Base-by-base conservation (phyloP, 2,113 vertebrate genomes). In the Fregetta grallaria region DNA sequence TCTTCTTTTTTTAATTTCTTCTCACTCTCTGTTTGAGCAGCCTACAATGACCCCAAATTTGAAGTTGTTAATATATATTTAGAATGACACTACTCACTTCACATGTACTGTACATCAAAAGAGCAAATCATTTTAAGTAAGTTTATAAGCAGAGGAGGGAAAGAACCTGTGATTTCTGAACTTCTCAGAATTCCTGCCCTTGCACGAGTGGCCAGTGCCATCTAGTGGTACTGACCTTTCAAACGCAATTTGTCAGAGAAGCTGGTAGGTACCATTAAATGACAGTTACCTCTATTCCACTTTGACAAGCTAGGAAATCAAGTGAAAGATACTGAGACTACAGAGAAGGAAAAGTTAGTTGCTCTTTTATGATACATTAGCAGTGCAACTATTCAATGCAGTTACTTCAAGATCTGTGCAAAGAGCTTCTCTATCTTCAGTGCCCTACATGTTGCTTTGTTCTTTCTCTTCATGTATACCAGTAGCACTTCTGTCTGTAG, bases 1-100 rank as follows among this genome's bases (percentile, higher is more conserved):
- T 98, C 98, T 92, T 99, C 99, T 20, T 96, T 96, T 97, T 99
- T 99, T 92, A 99, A 98, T 72, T 86, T 98, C 96, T 99, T 98
- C 74, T 99, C 99, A 3, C 98, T 98, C 85, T 98, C 99, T 80
- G 98, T 98, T 13, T 98, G 98, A 97, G 98, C 98, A 73, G 96
- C 92, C 98, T 99, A 75, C n/a, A 93, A 97, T 10, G 90, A 90
- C 38, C 55, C 88, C 96, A 95, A 63, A 76, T 86, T 92, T 55
- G 38, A 91, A 53, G 84, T 36, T 20, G 84, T 10, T 83, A 82
- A 32, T 11, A 59, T 8, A 71, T 27, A 47, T 62, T 13, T 29
- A 75, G 40, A 47, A 68, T 42, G 23, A 25, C 55, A 70, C 34
- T 16, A 40, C 22, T 56, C 22, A 13, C 11, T 40, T 81, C 10